Percentiles rank a stretch among this genome's conserved stretches.
phyloP scores from a whole-genome alignment of 2,113 vertebrate species.

The Bothrops jararaca region DNA sequence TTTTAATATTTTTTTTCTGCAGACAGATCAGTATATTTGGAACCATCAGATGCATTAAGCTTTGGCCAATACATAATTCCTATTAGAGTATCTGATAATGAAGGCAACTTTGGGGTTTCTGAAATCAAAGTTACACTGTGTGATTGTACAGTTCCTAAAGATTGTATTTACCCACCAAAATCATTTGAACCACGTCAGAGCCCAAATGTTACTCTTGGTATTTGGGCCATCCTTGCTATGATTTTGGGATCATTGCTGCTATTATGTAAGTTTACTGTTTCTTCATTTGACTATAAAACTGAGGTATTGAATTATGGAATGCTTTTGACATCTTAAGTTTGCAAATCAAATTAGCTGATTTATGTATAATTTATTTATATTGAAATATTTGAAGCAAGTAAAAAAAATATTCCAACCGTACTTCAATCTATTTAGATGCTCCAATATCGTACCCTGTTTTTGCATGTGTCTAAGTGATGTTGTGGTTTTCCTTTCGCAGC shows the following conservation, averaged over 20 bases:
- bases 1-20: not conserved
- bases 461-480: not conserved
- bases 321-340: not conserved
- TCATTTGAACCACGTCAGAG: not conserved
- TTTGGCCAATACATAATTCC: constrained; percentile 68
- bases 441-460: not conserved
- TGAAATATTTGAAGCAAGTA: not conserved
- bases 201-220: constrained; percentile 68
- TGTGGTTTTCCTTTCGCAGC: too few relatives aligned
- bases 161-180: not conserved
- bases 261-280: constrained; percentile 75
- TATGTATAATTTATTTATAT: not conserved
- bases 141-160: constrained; percentile 29
- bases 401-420: not conserved
- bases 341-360: not conserved
- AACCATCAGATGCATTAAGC: constrained; percentile 52
- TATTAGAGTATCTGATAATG: constrained; percentile 74
- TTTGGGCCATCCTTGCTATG: constrained; percentile 80
- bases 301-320: not conserved
- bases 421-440: not conserved
- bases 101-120: constrained; percentile 62
- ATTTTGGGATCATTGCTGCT: constrained; percentile 80
- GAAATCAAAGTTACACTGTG: constrained; percentile 66
- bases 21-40: constrained; percentile 73
- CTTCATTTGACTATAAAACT: constrained; percentile 14